These are phyloP conservation scores for Zalophus californianus DNA, from an alignment of 2,797 vertebrate species.

Conservation along the genomic window DNA sequence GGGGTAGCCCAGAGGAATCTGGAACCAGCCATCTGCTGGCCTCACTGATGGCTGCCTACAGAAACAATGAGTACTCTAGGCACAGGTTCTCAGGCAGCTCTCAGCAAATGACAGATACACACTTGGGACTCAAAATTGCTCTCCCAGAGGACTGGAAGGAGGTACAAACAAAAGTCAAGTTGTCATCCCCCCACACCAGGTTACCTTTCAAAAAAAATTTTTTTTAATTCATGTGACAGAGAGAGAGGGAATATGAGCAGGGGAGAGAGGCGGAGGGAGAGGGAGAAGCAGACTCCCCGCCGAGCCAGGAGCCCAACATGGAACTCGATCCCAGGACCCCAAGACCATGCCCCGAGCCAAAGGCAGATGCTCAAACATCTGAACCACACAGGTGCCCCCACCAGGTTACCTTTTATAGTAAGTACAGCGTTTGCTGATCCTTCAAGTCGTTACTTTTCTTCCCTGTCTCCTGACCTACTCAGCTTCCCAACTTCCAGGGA, in stretches of 20 bases:
- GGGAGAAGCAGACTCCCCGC: too few relatives aligned
- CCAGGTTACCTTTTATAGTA: background rate
- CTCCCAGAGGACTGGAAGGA: background rate
- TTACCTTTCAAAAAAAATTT: too few relatives aligned
- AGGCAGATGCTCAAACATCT: too few relatives aligned
- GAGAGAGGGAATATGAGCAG: too few relatives aligned
- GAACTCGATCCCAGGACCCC: too few relatives aligned
- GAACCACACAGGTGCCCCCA: too few relatives aligned
- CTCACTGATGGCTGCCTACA: background rate
- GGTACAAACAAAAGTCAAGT: background rate
- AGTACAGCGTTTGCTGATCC: background rate
- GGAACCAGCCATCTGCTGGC: background rate
- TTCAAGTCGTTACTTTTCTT: background rate
- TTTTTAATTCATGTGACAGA: too few relatives aligned
- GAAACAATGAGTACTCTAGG: background rate
- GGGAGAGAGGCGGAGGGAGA: too few relatives aligned
- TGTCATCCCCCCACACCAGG: fast-evolving
- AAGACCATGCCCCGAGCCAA: too few relatives aligned
- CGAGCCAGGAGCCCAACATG: too few relatives aligned
- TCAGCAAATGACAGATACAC: background rate
- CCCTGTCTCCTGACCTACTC: background rate
- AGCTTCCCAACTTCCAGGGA: background rate
- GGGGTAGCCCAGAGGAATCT: background rate
- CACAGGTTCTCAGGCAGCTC: background rate
- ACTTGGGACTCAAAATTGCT: background rate